Conservation (phyloP, 2,797 vertebrate species). For the Capromys pilorides region DNA sequence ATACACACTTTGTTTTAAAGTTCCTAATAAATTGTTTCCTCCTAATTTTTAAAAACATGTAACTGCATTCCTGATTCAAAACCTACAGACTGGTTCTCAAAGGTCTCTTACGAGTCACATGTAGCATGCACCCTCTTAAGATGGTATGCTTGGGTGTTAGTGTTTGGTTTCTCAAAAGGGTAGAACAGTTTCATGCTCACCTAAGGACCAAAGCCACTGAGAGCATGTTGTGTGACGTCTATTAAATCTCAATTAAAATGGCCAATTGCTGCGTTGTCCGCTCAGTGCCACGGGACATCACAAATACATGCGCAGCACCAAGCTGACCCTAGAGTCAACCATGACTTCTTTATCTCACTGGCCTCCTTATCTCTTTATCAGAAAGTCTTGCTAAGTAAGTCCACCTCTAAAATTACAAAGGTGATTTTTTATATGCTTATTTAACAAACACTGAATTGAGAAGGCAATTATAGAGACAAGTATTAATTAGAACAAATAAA, state of each 20-base stretch:
- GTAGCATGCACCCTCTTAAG: conserved; percentile 4
- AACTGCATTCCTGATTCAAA: conserved; percentile 13
- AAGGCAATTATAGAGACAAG: conserved; percentile 10
- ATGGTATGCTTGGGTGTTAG: neutral
- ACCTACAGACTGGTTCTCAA: conserved; percentile 34
- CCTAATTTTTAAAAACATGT: conserved; percentile 27
- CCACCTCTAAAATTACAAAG: neutral
- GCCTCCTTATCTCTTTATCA: neutral
- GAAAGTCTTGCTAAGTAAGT: neutral
- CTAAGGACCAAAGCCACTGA: neutral
- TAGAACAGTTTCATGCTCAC: neutral
- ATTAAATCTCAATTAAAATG: neutral
- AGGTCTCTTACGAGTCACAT: neutral
- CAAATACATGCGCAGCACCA: neutral
- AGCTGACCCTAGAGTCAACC: neutral
- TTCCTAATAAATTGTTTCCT: conserved; percentile 33
- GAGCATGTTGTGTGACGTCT: neutral
- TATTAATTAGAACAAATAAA: conserved; percentile 23
- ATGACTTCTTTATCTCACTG: neutral
- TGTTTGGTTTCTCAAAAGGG: conserved; percentile 22
- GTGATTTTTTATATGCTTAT: neutral
- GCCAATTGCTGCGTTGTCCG: neutral
- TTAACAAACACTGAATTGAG: neutral
- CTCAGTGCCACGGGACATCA: neutral
- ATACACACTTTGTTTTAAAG: conserved; percentile 36